Evolutionary conservation across 2,888 invertebrate species (phyloP).

Genomic region (Drosophila lacicola): DNA sequence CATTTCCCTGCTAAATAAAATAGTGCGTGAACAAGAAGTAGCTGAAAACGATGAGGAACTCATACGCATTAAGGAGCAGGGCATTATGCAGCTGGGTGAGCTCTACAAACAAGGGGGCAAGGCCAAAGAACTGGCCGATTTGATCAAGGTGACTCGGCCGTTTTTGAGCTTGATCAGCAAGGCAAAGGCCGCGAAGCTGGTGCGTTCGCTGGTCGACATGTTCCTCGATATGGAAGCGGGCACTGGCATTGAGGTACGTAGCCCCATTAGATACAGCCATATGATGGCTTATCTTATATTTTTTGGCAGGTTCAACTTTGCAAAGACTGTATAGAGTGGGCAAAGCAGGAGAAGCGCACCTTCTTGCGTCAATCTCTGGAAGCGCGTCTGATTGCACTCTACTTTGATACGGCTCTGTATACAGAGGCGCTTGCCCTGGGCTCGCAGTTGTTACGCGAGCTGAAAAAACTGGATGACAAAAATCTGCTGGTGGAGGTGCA

Average conservation of each 20-base stretch:
- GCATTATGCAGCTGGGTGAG: constrained; percentile 96
- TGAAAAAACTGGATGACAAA: constrained; percentile 99
- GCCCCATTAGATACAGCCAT: not conserved
- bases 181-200: constrained; percentile 99
- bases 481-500: constrained; percentile 99
- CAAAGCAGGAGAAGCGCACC: constrained; percentile 98
- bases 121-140: constrained; percentile 95
- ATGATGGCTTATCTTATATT: not conserved
- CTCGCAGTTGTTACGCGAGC: constrained; percentile 94
- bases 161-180: constrained; percentile 98
- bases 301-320: constrained; percentile 89
- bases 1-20: constrained; percentile 90
- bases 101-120: constrained; percentile 96
- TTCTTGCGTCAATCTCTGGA: constrained; percentile 98
- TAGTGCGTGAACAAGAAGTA: constrained; percentile 91
- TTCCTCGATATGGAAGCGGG: constrained; percentile 98
- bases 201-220: constrained; percentile 97
- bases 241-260: constrained; percentile 92
- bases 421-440: constrained; percentile 93
- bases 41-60: constrained; percentile 95
- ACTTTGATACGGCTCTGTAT: constrained; percentile 96
- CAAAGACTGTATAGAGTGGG: constrained; percentile 99
- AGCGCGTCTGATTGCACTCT: constrained; percentile 96
- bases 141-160: constrained; percentile 97
- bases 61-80: constrained; percentile 96